A percentile compares a stretch with the other conserved stretches of the same genome.
phyloP scores from a whole-genome alignment of 2,888 invertebrate genomes.

The Pammene aurita region DNA sequence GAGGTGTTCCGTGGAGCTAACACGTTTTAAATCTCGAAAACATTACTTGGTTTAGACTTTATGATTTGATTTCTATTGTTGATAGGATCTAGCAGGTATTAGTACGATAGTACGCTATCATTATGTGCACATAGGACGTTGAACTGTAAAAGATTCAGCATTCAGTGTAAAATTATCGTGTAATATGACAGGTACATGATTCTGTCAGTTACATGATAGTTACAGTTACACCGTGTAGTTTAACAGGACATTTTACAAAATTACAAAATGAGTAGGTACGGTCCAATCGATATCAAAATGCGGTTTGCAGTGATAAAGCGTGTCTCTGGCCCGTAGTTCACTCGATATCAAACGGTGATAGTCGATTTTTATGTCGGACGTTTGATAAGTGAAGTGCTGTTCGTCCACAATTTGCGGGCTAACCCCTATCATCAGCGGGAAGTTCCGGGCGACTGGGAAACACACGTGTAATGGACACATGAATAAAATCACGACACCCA shows the following conservation, averaged over 20 bases:
- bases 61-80: not conserved
- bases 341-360: slow-evolving; percentile 26
- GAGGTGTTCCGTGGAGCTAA: not conserved
- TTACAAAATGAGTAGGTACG: slow-evolving; percentile 24
- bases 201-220: not conserved
- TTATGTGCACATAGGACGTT: too few relatives aligned
- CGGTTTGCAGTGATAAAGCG: slow-evolving; percentile 31
- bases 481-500: slow-evolving; percentile 56
- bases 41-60: not conserved
- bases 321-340: slow-evolving; percentile 29
- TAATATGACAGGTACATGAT: too few relatives aligned
- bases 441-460: slow-evolving; percentile 44
- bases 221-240: not conserved
- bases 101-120: too few relatives aligned
- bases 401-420: slow-evolving; percentile 23
- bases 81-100: too few relatives aligned
- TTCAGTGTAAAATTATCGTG: too few relatives aligned
- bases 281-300: slow-evolving; percentile 25
- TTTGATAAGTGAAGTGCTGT: slow-evolving; percentile 33
- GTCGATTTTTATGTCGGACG: slow-evolving; percentile 35
- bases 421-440: slow-evolving; percentile 26
- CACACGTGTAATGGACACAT: slow-evolving; percentile 48
- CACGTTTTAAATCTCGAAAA: not conserved
- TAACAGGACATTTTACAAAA: not conserved
- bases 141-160: too few relatives aligned